phyloP scores from a whole-genome alignment of 2,888 invertebrate genomes.

The Auanema sp. region DNA sequence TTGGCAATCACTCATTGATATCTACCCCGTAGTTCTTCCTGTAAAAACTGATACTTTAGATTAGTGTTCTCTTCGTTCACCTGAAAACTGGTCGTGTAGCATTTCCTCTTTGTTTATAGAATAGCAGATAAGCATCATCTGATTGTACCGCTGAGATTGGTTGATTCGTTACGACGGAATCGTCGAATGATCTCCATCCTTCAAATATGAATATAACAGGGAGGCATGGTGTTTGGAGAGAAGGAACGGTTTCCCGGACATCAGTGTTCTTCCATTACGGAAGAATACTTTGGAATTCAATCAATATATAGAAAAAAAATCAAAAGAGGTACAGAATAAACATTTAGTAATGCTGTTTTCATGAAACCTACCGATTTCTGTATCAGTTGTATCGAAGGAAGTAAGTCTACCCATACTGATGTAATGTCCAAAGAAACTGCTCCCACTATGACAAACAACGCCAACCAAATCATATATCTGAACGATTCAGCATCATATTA shows the following conservation, averaged over 20 bases:
- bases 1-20: neutral
- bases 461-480: constrained; percentile 68
- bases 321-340: too few relatives aligned
- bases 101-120: constrained; percentile 59
- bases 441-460: constrained; percentile 67
- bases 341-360: too few relatives aligned
- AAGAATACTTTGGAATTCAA: too few relatives aligned
- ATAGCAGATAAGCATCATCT: constrained; percentile 64
- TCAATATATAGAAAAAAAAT: too few relatives aligned
- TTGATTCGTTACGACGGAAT: constrained; percentile 61
- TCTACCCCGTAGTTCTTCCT: neutral
- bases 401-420: constrained; percentile 67
- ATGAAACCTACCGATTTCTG: constrained; percentile 65
- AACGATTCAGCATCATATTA: constrained; percentile 5
- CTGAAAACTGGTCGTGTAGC: constrained; percentile 34
- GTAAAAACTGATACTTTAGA: neutral
- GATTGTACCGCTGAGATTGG: constrained; percentile 49
- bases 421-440: constrained; percentile 67
- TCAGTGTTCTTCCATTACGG: neutral
- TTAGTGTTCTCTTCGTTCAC: constrained; percentile 16
- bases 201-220: constrained; percentile 7
- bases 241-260: too few relatives aligned
- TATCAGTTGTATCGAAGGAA: constrained; percentile 62
- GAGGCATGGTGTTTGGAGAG: too few relatives aligned
- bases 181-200: constrained; percentile 65